Percentiles rank a stretch among this genome's conserved stretches.
Conservation (phyloP, 2,888 invertebrate species). For the Tipula lateralis region DNA sequence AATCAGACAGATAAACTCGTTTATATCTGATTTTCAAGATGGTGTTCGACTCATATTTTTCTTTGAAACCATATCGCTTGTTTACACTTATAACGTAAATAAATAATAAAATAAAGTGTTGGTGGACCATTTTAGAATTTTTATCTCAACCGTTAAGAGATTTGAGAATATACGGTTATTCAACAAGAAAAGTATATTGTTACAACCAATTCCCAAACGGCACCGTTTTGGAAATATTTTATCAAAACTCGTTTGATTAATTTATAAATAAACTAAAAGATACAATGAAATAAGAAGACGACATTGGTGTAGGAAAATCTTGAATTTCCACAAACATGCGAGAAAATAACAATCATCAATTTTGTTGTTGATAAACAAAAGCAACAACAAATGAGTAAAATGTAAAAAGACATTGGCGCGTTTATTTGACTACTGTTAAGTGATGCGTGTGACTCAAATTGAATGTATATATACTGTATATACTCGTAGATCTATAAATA, state of each 20-base stretch:
- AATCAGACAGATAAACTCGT: not conserved
- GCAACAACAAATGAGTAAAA: not conserved
- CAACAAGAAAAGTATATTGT: not conserved
- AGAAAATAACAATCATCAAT: not conserved
- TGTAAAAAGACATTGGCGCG: not conserved
- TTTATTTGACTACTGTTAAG: not conserved
- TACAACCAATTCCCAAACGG: not conserved
- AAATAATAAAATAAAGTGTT: not conserved
- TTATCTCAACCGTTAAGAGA: not conserved
- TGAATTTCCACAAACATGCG: not conserved
- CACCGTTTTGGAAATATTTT: not conserved
- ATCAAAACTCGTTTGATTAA: conserved; percentile 6
- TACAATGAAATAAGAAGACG: not conserved
- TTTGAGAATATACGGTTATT: not conserved
- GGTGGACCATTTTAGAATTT: not conserved
- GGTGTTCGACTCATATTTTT: not conserved
- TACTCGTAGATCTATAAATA: not conserved
- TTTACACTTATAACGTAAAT: not conserved
- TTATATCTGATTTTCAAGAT: not conserved
- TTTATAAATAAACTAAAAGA: not conserved
- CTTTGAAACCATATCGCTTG: not conserved
- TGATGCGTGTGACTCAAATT: not conserved
- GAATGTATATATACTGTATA: not conserved
- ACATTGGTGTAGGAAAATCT: not conserved
- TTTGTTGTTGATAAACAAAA: not conserved